These are phyloP conservation scores for Brachystomella parvula DNA, from an alignment of 1,140 invertebrate species.

Conservation along the genomic window DNA sequence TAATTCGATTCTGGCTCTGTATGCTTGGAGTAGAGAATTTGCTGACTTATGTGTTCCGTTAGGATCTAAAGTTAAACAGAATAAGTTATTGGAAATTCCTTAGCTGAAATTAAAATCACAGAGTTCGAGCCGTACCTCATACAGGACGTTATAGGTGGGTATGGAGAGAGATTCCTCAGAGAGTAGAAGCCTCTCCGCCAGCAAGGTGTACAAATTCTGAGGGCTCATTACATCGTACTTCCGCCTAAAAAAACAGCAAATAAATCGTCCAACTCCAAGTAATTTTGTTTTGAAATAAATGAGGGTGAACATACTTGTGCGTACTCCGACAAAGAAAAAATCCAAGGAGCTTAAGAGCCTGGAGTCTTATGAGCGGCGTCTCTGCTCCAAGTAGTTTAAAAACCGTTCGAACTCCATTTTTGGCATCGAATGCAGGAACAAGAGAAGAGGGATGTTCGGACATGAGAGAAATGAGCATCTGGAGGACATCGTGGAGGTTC, in stretches of 20 bases:
- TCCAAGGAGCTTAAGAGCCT: conserved; percentile 88
- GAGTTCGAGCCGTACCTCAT: conserved; percentile 77
- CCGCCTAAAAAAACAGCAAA: conserved; percentile 54
- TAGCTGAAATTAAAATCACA: no score
- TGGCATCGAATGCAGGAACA: conserved; percentile 96
- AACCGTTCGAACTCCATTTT: conserved; percentile 89
- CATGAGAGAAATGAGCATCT: conserved; percentile 94
- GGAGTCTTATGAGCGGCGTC: conserved; percentile 82
- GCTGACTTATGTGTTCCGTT: conserved; percentile 91
- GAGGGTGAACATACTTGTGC: conserved; percentile 84
- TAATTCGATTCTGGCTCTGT: conserved; percentile 90
- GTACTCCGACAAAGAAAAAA: conserved; percentile 92
- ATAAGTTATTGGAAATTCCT: not conserved
- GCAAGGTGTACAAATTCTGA: conserved; percentile 91
- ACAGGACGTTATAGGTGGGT: conserved; percentile 96
- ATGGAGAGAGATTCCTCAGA: conserved; percentile 82
- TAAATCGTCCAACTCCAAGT: no score
- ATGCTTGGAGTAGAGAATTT: conserved; percentile 83
- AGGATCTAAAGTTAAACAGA: conserved; percentile 58
- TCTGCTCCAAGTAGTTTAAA: conserved; percentile 93
- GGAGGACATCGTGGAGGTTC: conserved; percentile 94
- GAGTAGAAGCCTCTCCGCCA: conserved; percentile 82
- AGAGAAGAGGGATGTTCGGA: conserved; percentile 96
- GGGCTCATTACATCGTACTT: conserved; percentile 98
- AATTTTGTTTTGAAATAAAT: no score